These are phyloP conservation scores for Nemoura dubitans DNA, from an alignment of 2,888 invertebrate genomes.

Conservation along the genomic window DNA sequence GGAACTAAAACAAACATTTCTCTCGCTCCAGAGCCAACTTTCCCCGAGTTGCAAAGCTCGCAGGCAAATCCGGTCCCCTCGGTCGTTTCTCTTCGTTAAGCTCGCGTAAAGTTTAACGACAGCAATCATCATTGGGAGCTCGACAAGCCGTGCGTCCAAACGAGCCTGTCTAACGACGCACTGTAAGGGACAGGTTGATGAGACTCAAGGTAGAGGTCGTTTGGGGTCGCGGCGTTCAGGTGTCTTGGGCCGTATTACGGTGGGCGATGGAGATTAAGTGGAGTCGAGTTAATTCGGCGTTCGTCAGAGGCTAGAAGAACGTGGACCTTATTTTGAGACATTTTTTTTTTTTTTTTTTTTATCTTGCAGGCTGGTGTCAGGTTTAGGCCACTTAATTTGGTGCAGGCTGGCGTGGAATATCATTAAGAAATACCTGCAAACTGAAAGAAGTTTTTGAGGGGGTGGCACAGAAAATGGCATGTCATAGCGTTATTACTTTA, in stretches of 20 bases:
- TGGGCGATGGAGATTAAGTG: neutral
- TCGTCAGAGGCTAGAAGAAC: neutral
- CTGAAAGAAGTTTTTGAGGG: too few relatives aligned
- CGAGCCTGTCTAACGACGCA: neutral
- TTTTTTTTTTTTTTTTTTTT: too few relatives aligned
- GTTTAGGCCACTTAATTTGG: too few relatives aligned
- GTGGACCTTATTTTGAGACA: too few relatives aligned
- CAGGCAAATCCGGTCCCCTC: neutral
- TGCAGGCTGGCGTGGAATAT: too few relatives aligned
- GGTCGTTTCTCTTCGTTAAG: neutral
- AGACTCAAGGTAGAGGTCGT: neutral
- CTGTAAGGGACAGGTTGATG: neutral
- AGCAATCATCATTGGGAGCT: neutral
- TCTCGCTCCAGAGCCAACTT: neutral
- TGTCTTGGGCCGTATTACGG: neutral
- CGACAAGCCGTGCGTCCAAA: neutral
- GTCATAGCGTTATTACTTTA: too few relatives aligned
- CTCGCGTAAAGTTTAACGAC: neutral
- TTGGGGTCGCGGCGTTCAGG: too few relatives aligned
- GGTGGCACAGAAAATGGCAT: too few relatives aligned
- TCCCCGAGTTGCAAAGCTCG: neutral
- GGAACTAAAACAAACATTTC: neutral
- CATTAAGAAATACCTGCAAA: too few relatives aligned
- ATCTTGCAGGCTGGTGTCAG: too few relatives aligned
- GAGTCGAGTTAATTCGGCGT: neutral